Percentiles rank a stretch among this genome's conserved stretches.
phyloP scores from a whole-genome alignment of 1,140 invertebrate genomes.

The Pseudomyrmex pallidus region DNA sequence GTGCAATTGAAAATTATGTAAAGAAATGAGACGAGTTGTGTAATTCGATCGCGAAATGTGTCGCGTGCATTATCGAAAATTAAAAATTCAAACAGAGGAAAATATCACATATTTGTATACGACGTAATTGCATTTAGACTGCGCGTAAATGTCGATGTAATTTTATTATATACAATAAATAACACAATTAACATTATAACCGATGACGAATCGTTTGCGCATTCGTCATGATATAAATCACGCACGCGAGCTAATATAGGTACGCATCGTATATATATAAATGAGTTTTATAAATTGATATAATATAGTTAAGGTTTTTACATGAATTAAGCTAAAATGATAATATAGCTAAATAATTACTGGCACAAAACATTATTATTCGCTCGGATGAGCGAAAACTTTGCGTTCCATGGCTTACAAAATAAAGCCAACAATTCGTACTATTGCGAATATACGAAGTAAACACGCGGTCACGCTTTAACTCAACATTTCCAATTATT shows the following conservation, averaged over 20 bases:
- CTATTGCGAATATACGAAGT: not conserved
- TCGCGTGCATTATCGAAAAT: constrained; percentile 40
- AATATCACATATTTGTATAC: constrained; percentile 32
- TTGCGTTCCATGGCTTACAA: constrained; percentile 22
- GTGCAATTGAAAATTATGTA: constrained; percentile 33
- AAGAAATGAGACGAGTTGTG: constrained; percentile 30
- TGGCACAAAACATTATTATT: constrained; percentile 6
- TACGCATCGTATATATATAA: not conserved
- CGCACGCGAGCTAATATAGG: not conserved
- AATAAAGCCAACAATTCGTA: constrained; percentile 1
- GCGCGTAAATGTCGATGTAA: constrained; percentile 37
- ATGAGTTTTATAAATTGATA: constrained; percentile 9
- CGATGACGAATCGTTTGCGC: constrained; percentile 1
- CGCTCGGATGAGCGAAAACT: constrained; percentile 35
- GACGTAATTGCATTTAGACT: constrained; percentile 40
- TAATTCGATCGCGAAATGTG: constrained; percentile 30
- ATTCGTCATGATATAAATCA: not conserved
- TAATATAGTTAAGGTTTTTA: constrained; percentile 12
- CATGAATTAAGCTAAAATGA: not conserved
- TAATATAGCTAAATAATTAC: constrained; percentile 31
- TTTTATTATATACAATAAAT: constrained; percentile 23
- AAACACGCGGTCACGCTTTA: not conserved
- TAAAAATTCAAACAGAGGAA: constrained; percentile 53
- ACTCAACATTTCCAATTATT: not conserved
- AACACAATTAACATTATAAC: constrained; percentile 20